Percentiles rank a stretch among this genome's conserved stretches.
These are phyloP conservation scores for Yponomeuta plumbellus DNA, from an alignment of 2,888 invertebrate genomes.

Conservation along the genomic window DNA sequence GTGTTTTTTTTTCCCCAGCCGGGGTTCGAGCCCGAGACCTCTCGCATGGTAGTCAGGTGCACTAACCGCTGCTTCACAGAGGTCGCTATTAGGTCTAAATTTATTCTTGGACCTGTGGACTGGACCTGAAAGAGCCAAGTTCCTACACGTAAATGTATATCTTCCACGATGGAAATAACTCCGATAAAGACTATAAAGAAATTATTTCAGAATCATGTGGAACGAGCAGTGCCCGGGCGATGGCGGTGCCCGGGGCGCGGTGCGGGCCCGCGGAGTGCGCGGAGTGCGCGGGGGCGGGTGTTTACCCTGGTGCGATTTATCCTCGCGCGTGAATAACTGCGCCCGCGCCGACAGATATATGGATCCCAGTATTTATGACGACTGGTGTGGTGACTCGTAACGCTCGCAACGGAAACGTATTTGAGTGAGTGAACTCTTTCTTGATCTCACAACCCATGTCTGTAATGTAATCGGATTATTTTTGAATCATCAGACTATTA, in stretches of 20 bases:
- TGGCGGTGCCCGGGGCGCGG: not conserved
- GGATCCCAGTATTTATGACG: slow-evolving; percentile 60
- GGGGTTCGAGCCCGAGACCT: too few relatives aligned
- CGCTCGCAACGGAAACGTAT: not conserved
- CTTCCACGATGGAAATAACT: too few relatives aligned
- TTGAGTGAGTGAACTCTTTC: not conserved
- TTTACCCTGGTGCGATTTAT: slow-evolving; percentile 65
- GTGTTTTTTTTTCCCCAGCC: too few relatives aligned
- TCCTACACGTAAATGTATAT: too few relatives aligned
- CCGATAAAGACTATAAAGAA: too few relatives aligned
- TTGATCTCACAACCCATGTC: not conserved
- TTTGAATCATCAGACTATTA: too few relatives aligned
- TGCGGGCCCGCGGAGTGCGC: slow-evolving; percentile 19
- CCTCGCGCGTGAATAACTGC: slow-evolving; percentile 54
- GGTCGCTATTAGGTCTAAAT: too few relatives aligned
- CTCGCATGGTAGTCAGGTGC: too few relatives aligned
- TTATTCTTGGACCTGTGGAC: too few relatives aligned
- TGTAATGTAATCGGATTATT: too few relatives aligned
- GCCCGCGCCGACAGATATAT: slow-evolving; percentile 67
- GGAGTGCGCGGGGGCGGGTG: slow-evolving; percentile 32
- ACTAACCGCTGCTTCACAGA: too few relatives aligned
- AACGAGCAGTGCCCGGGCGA: not conserved
- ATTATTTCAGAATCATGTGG: not conserved
- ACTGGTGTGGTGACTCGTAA: slow-evolving; percentile 41
- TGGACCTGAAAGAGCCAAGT: too few relatives aligned